Evolutionary conservation across 2,113 vertebrate species (phyloP).

Genomic region (Pitta sordida): DNA sequence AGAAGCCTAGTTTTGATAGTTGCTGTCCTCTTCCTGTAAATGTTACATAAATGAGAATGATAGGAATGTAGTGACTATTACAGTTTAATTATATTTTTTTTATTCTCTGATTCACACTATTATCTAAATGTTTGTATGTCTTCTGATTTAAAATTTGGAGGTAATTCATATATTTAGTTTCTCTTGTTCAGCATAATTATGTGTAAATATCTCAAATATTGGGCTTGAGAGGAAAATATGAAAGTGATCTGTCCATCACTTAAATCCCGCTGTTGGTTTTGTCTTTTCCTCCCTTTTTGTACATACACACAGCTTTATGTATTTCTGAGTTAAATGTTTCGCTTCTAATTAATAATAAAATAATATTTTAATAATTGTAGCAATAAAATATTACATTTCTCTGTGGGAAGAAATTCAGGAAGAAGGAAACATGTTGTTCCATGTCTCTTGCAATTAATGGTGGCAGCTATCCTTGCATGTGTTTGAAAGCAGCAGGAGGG

Average conservation of each 20-base stretch:
- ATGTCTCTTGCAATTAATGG: neutral
- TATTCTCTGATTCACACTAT: neutral
- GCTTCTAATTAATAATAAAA: neutral
- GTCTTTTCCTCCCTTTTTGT: constrained; percentile 1
- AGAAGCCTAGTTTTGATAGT: neutral
- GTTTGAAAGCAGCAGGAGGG: neutral
- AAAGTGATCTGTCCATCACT: neutral
- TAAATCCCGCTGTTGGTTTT: neutral
- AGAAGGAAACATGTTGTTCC: neutral
- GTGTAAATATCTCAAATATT: neutral
- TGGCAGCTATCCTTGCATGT: neutral
- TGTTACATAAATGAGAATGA: neutral
- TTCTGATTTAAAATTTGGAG: neutral
- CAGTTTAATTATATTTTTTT: neutral
- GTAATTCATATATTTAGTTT: neutral
- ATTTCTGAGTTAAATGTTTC: neutral
- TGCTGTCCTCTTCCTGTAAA: neutral
- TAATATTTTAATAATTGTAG: neutral
- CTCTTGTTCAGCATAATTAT: neutral
- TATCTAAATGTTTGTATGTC: neutral
- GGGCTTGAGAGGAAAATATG: neutral
- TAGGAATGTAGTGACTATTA: neutral
- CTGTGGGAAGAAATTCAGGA: neutral
- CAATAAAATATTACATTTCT: neutral
- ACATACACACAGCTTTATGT: neutral